Evolutionary conservation across 2,888 invertebrate genomes (phyloP).

Genomic region (Watsonalla cultraria): DNA sequence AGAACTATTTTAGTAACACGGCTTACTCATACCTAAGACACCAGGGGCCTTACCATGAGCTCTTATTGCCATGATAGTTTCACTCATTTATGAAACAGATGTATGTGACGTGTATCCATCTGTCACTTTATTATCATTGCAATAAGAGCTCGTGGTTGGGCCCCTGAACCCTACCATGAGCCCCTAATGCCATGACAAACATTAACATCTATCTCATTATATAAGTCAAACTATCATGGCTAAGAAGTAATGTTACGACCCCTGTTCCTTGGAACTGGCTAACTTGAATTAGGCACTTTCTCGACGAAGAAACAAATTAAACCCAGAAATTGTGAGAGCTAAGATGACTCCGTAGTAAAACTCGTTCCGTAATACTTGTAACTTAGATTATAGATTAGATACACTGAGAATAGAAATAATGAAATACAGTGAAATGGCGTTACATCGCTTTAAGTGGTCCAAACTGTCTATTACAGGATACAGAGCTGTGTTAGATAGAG

Average conservation of each 20-base stretch:
- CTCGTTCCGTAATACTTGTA: neutral
- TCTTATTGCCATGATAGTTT: too few relatives aligned
- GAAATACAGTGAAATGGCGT: neutral
- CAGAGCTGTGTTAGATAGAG: neutral
- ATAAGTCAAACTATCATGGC: too few relatives aligned
- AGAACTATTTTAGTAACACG: too few relatives aligned
- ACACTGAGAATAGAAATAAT: conserved; percentile 2
- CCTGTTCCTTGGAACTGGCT: conserved; percentile 33
- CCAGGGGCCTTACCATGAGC: too few relatives aligned
- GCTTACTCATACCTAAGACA: too few relatives aligned
- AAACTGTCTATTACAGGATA: neutral
- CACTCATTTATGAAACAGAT: too few relatives aligned
- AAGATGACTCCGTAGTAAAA: neutral
- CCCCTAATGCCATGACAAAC: too few relatives aligned
- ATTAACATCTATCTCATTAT: too few relatives aligned
- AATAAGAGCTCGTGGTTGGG: too few relatives aligned
- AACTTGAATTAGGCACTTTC: conserved; percentile 46
- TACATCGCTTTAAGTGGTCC: neutral
- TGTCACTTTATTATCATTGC: too few relatives aligned
- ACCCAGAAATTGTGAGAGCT: neutral
- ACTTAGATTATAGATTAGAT: neutral
- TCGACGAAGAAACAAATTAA: conserved; percentile 7
- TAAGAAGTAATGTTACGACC: neutral
- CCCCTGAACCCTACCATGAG: too few relatives aligned
- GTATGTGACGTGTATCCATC: too few relatives aligned